Conservation (phyloP, 2,888 invertebrate genomes). For the Erebia aethiops region DNA sequence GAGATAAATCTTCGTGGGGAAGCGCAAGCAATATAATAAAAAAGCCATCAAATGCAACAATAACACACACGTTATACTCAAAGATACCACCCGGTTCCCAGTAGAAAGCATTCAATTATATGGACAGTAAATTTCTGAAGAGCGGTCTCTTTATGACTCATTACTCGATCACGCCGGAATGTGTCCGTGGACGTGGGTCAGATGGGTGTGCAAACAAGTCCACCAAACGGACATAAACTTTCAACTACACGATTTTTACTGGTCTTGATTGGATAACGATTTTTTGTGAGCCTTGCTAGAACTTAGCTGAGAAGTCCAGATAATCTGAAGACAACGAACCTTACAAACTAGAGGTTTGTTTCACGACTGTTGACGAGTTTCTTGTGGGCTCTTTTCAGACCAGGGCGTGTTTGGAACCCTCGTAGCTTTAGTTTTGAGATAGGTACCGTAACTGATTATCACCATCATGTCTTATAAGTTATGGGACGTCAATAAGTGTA, state of each 20-base stretch:
- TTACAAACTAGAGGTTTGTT: too few relatives aligned
- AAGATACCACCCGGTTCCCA: slow-evolving; percentile 19
- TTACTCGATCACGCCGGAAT: slow-evolving; percentile 48
- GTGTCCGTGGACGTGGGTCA: slow-evolving; percentile 18
- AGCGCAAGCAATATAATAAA: slow-evolving; percentile 17
- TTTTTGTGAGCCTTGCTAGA: neutral
- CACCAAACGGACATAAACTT: slow-evolving; percentile 29
- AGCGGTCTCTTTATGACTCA: slow-evolving; percentile 54
- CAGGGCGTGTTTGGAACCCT: too few relatives aligned
- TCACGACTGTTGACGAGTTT: too few relatives aligned
- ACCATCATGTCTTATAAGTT: too few relatives aligned
- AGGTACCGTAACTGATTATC: too few relatives aligned
- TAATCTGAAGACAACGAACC: neutral
- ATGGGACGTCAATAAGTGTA: too few relatives aligned
- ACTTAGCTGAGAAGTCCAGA: neutral
- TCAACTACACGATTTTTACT: slow-evolving; percentile 31
- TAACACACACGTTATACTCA: slow-evolving; percentile 10
- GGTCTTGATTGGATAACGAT: neutral
- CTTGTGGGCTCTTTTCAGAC: too few relatives aligned
- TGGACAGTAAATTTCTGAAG: slow-evolving; percentile 34
- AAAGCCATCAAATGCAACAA: slow-evolving; percentile 20
- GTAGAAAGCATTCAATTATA: slow-evolving; percentile 32
- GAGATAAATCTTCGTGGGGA: neutral
- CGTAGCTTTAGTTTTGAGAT: too few relatives aligned
- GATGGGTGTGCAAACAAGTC: slow-evolving; percentile 62